Evolutionary conservation across 2,797 vertebrate species (phyloP), one percentile per base, ranked within the genome.

Genomic region (Eptatretus atami): DNA sequence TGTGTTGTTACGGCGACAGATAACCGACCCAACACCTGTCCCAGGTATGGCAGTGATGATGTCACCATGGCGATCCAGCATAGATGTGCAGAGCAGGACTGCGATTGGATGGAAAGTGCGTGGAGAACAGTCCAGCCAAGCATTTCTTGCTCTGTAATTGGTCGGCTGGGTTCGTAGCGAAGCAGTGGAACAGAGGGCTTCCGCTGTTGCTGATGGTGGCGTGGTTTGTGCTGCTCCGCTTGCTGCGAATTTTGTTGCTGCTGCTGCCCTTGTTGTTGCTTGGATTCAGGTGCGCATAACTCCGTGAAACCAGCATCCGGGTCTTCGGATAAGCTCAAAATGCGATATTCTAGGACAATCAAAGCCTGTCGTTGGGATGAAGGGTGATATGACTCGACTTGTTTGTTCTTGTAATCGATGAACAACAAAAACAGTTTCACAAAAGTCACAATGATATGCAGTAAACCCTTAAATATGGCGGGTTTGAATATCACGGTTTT

Each of bases 1-100:
- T 98, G 92, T 64, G 96, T 77, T 1, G 88, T 93, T 70, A 98
- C 85, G 1, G 90, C 95, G 67, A 86, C 84, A 67, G 95, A 90
- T 52, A 96, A 82, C 66, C 81, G 82, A 63, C 85, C 82, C 55
- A 96, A 76, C 65, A 95, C 81, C 71, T 79, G 84, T 15, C 88
- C 85, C 87, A 95, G 96, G 70, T 98, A 98, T 24, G 90, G 92
- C 72, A 98, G 78, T 9, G 86, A 84, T 71, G 86, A 79, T 12
- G 84, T 98, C 72, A 98, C 88, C 67, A 96, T 79, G 67, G 79
- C 78, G 12, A 98, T 92, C 92, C 92, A 98, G 70, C 95, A 88
- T 2, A 87, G 87, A 64, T 98, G 88, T 84, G 96, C 96, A 74
- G 93, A 94, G 71, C 92, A 96, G 0, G 86, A 83, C 69, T 85